These are phyloP conservation scores for Montipora capitata DNA, from an alignment of 92 coral and sea anemone species.

Conservation along the genomic window DNA sequence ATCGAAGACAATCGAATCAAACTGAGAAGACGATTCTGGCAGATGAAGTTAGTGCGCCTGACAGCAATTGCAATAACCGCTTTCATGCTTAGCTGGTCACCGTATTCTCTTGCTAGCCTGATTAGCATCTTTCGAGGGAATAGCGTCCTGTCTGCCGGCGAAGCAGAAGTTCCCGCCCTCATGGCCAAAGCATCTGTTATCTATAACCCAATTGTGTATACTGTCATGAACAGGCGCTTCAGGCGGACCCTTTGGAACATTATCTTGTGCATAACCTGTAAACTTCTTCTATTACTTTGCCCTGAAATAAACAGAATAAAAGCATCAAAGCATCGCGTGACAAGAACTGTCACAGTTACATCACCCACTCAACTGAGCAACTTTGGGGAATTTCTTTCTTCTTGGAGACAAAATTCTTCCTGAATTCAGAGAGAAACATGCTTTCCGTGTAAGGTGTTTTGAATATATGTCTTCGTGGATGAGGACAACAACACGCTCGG, in stretches of 20 bases:
- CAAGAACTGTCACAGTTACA: neutral
- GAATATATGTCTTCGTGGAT: neutral
- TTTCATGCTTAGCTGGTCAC: constrained; percentile 77
- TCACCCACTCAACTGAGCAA: neutral
- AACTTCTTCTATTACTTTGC: neutral
- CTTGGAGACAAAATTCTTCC: neutral
- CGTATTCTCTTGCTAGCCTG: constrained; percentile 68
- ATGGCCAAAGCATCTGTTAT: constrained; percentile 79
- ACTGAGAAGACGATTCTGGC: constrained; percentile 31
- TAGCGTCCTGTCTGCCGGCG: constrained; percentile 43
- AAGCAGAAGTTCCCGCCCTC: constrained; percentile 72
- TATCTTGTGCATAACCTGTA: neutral
- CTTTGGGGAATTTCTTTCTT: neutral
- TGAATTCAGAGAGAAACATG: neutral
- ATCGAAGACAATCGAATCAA: constrained; percentile 19
- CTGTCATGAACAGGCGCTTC: constrained; percentile 55
- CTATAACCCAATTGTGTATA: constrained; percentile 73
- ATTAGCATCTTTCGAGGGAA: constrained; percentile 54
- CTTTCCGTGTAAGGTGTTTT: neutral
- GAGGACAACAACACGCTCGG: neutral
- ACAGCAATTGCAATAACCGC: constrained; percentile 61
- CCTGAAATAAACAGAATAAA: neutral
- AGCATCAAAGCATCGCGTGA: neutral
- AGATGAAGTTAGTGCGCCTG: constrained; percentile 58
- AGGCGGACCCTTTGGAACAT: constrained; percentile 32